Evolutionary conservation across 2,797 vertebrate genomes (phyloP).

Genomic region (Heliangelus exortis): DNA sequence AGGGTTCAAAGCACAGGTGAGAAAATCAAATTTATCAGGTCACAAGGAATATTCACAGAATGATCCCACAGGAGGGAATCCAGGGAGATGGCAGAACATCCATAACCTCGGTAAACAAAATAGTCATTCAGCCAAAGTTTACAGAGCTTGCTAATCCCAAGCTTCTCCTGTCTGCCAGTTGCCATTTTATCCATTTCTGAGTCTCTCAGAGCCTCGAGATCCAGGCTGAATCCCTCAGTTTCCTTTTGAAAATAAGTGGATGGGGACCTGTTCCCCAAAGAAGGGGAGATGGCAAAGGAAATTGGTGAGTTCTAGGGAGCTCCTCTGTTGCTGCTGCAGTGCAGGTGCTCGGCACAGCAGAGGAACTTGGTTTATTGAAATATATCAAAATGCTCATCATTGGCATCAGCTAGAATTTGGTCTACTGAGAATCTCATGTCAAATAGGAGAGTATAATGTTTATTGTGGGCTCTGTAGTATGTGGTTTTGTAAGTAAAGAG

Average conservation of each 20-base stretch:
- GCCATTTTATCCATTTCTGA: neutral
- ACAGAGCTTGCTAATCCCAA: neutral
- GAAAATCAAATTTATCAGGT: neutral
- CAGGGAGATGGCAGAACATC: neutral
- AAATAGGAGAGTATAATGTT: neutral
- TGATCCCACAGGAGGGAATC: neutral
- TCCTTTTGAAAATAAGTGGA: neutral
- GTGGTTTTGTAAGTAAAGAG: neutral
- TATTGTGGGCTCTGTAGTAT: neutral
- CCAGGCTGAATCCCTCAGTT: neutral
- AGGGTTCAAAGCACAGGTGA: neutral
- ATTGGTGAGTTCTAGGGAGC: rapidly evolving
- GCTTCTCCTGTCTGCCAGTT: neutral
- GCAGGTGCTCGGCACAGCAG: rapidly evolving
- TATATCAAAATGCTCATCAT: rapidly evolving
- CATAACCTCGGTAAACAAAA: neutral
- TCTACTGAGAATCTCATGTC: neutral
- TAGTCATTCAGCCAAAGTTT: neutral
- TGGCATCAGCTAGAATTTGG: neutral
- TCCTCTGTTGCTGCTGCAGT: neutral
- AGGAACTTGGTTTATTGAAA: neutral
- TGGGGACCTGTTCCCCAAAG: neutral
- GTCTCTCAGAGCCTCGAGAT: neutral
- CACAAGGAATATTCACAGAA: neutral
- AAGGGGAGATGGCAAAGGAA: neutral